phyloP scores from a whole-genome alignment of 2,888 invertebrate species.

The Scaptomyza caliginosa region DNA sequence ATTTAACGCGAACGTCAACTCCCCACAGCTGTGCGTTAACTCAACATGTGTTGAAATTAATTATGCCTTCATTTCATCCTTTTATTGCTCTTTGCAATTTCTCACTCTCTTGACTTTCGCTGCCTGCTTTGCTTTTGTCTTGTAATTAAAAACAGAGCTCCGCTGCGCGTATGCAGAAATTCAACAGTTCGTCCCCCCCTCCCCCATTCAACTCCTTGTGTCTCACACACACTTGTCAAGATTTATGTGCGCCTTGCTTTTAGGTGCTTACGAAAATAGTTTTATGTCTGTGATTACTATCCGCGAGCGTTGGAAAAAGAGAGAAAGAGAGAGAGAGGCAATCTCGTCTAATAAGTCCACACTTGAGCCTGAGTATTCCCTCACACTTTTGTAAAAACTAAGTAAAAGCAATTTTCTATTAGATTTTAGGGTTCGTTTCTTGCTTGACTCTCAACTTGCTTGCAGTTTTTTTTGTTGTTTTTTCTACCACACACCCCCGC shows the following conservation, averaged over 20 bases:
- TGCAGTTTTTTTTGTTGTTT: conserved; percentile 31
- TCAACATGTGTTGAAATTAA: conserved; percentile 51
- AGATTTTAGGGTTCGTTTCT: conserved; percentile 15
- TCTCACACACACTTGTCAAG: conserved; percentile 51
- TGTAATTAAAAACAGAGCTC: conserved; percentile 51
- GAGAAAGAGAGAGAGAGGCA: not conserved
- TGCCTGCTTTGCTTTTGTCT: conserved; percentile 38
- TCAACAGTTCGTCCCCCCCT: conserved; percentile 10
- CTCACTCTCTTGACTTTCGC: conserved; percentile 55
- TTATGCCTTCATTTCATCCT: conserved; percentile 51
- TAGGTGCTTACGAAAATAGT: conserved; percentile 74
- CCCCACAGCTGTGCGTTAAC: not conserved
- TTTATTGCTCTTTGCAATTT: conserved; percentile 21
- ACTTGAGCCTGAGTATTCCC: too few species aligned
- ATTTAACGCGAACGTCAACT: conserved; percentile 8
- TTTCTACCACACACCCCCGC: conserved; percentile 52
- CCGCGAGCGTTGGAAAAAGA: not conserved
- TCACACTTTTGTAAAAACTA: too few species aligned
- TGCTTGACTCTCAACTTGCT: conserved; percentile 14
- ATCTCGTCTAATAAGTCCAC: not conserved
- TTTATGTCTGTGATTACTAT: conserved; percentile 70
- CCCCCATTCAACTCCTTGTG: conserved; percentile 10
- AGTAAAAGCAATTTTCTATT: conserved; percentile 27
- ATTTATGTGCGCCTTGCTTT: conserved; percentile 67
- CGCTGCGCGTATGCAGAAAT: not conserved